Base-by-base conservation (phyloP, 2,113 vertebrate species). In the Thermophis baileyi region DNA sequence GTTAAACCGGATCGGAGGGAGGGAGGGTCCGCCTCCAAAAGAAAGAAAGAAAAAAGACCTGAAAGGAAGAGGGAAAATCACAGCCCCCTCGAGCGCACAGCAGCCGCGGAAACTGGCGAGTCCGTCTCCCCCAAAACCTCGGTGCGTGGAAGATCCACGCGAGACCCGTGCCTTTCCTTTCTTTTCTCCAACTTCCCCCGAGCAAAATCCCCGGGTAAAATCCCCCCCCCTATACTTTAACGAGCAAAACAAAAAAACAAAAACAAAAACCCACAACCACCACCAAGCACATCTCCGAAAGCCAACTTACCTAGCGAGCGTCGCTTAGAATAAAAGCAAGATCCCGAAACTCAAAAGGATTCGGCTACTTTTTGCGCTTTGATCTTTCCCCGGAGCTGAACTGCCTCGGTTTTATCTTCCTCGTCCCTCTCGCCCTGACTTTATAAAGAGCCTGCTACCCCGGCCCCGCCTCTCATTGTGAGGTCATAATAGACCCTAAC, bases 391-490 rank as follows among this genome's bases (percentile, higher is more conserved):
- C 25, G 44, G 46, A n/a, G 14, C 27, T 4, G 85, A 49, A 50
- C 27, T 14, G 9, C 22, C 25, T 3, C 0, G 9, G 1, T 1
- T 25, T 24, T 85, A 11, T 89, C 35, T 0, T n/a, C 1, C 22
- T 16, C 0, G 0, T 0, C 1, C 85, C 1, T 46, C 69, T 7
- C 85, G 50, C 50, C 5, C 0, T 0, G 25, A 57, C 91, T 96
- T 55, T 95, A 96, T 95, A 53, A 24, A 16, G 44, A 85, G 30
- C 0, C 40, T 14, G 60, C 24, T 27, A 6, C 35, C 30, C n/a
- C 81, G 22, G 47, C 89, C 25, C 51, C 40, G 54, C 88, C 93
- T 86, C 94, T 55, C 92, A 6, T 53, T 53, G 90, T 94, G 96
- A 94, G 94, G 95, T 89, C 85, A 2, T 0, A 1, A 3, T 1